Base-by-base conservation (phyloP, 2,797 vertebrate species). In the Helarctos malayanus region DNA sequence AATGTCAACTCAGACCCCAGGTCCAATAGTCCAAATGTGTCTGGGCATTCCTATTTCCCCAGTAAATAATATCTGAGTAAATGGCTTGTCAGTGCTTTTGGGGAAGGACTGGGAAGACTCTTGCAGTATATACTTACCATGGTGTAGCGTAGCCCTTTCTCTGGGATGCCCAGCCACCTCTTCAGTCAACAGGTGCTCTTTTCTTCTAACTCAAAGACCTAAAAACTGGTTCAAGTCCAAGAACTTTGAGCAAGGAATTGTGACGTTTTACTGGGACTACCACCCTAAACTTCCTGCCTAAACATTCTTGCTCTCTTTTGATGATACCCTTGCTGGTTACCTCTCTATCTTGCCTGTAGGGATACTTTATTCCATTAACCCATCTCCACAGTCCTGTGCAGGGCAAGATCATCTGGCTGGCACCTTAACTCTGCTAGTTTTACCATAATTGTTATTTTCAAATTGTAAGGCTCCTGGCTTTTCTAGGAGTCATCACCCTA, bases 161-260 rank as follows among this genome's bases (percentile, higher is more conserved):
- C 45, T 52, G 61, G 45, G 32, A 95, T 21, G 41, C 35, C 41
- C 45, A 49, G 14, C 16, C 11, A 2, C 79, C 27, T 86, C 73
- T 93, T 91, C 35, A 32, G n/a, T 27, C 85, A 83, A 35, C 16
- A 81, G 47, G 13, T 23, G 71, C 65, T 91, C 47, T 25, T 73
- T 82, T 89, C 54, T 63, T 19, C 16, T 71, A 59, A 87, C 23
- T 79, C 54, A 86, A 68, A 95, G 25, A n/a, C 41, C 12, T 54
- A 54, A 90, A 80, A 68, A 35, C 38, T 82, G n/a, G 11, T 84
- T 91, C 84, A 92, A 59, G 45, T 25, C 59, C 59, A 94, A 63
- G 61, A 87, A 78, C 73, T 76, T 18, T 61, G 68, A 47, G 38
- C 47, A 85, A 78, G 32, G 29, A 35, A 59, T 35, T 71, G 35